phyloP scores from a whole-genome alignment of 23 tunicate genomes.

The Trididemnum nubilum region DNA sequence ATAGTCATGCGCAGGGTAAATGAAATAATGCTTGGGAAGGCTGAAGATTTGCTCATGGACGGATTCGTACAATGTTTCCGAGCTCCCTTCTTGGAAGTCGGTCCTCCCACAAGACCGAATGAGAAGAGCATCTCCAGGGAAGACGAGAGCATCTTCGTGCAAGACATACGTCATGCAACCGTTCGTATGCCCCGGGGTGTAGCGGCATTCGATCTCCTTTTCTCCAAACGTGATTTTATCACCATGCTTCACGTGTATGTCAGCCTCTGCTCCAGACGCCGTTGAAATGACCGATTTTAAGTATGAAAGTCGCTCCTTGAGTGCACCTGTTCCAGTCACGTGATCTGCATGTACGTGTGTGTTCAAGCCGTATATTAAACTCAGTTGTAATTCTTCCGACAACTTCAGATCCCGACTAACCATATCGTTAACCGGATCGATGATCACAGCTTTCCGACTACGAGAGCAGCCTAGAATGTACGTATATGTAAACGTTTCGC shows the following conservation, averaged over 20 bases:
- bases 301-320: constrained; percentile 36
- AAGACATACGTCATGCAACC: constrained; percentile 76
- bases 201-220: constrained; percentile 44
- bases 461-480: constrained; percentile 82
- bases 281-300: constrained; percentile 48
- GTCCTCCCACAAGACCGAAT: constrained; percentile 84
- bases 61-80: constrained; percentile 42
- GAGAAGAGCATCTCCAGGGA: constrained; percentile 74
- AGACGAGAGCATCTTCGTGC: constrained; percentile 49
- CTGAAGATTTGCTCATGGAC: constrained; percentile 58
- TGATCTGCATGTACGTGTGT: constrained; percentile 91
- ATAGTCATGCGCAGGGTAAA: constrained; percentile 83
- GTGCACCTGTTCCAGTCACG: constrained; percentile 66
- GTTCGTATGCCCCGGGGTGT: constrained; percentile 72
- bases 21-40: constrained; percentile 40
- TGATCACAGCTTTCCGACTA: constrained; percentile 72
- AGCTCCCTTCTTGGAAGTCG: constrained; percentile 80
- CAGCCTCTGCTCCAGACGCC: constrained; percentile 54
- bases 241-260: constrained; percentile 30
- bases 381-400: constrained; percentile 46
- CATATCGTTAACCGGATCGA: constrained; percentile 83
- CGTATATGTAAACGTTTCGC: constrained; percentile 78
- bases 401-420: constrained; percentile 54
- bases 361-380: constrained; percentile 54
- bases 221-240: constrained; percentile 47